A percentile compares a stretch with the other conserved stretches of the same genome.
Conservation (phyloP, 2,797 vertebrate species). For the Peromyscus attwateri region DNA sequence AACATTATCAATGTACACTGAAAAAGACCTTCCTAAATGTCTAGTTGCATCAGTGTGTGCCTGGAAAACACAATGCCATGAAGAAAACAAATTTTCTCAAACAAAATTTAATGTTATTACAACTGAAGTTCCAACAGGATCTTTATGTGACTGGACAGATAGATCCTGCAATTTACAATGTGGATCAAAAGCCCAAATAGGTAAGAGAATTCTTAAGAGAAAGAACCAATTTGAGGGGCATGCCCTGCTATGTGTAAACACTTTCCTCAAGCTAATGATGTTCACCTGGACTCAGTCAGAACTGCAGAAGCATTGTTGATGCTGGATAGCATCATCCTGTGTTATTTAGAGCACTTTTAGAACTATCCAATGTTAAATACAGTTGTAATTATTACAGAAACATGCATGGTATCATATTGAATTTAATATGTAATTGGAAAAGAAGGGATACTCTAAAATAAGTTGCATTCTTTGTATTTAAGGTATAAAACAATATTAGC, state of each 20-base stretch:
- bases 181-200: not conserved
- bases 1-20: not conserved
- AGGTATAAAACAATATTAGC: not conserved
- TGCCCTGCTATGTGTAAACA: not conserved
- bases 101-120: slow-evolving; percentile 18
- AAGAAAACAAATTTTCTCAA: slow-evolving; percentile 10
- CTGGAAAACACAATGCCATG: not conserved
- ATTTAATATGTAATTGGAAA: not conserved
- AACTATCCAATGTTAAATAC: not conserved
- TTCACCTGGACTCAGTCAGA: not conserved
- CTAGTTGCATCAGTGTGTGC: not conserved
- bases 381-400: not conserved
- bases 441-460: not conserved
- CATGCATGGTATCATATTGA: not conserved
- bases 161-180: not conserved
- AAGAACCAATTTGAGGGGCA: not conserved
- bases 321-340: not conserved
- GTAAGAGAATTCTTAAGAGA: not conserved
- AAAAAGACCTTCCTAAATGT: not conserved
- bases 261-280: not conserved
- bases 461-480: not conserved
- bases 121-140: not conserved
- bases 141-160: not conserved
- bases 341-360: not conserved
- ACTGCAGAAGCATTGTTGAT: not conserved